Conservation (phyloP, 1,140 invertebrate genomes). For the Phocides pigmalion region DNA sequence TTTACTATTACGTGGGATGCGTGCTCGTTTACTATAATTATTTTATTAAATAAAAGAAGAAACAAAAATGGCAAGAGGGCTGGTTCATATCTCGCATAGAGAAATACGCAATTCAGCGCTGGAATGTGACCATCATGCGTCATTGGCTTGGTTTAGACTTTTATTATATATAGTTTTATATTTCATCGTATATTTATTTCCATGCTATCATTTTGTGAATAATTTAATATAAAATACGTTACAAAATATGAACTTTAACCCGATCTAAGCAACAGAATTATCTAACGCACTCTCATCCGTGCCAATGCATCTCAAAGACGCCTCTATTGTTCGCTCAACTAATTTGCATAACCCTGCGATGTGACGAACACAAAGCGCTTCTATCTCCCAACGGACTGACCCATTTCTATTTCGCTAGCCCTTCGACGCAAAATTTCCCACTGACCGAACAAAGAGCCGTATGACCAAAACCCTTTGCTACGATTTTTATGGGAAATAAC, state of each 20-base stretch:
- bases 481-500: slow-evolving; percentile 77
- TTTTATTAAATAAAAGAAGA: no score
- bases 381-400: slow-evolving; percentile 69
- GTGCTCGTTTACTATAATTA: no score
- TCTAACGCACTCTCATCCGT: slow-evolving; percentile 23
- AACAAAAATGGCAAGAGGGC: no score
- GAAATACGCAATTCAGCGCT: no score
- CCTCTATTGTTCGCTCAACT: slow-evolving; percentile 54
- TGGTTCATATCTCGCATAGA: no score
- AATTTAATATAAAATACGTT: neutral
- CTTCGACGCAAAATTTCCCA: slow-evolving; percentile 74
- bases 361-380: slow-evolving; percentile 54
- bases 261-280: slow-evolving; percentile 2
- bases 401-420: slow-evolving; percentile 66
- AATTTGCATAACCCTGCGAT: slow-evolving; percentile 77
- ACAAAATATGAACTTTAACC: neutral
- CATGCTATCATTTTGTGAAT: no score
- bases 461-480: slow-evolving; percentile 72
- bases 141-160: no score
- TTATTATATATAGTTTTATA: no score
- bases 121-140: no score
- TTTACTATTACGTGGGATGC: no score
- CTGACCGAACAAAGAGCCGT: slow-evolving; percentile 65
- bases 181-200: no score
- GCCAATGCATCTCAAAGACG: slow-evolving; percentile 53